Base-by-base conservation (phyloP, 2,888 invertebrate species). In the Anaspis maculata region DNA sequence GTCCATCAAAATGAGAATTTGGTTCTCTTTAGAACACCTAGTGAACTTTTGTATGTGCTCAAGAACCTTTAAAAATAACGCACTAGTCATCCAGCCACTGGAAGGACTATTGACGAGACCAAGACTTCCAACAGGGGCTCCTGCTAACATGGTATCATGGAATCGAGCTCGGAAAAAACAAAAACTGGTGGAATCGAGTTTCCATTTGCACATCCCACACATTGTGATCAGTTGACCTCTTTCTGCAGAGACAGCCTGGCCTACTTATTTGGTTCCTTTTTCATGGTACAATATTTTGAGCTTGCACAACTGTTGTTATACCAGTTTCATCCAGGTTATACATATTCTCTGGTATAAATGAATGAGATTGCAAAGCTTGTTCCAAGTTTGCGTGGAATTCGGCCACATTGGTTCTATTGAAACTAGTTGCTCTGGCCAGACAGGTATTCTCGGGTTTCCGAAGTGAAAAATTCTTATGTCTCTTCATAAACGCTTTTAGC, bases 361-460 rank as follows among this genome's bases (percentile, higher is more conserved):
- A 9, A 19, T 6, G 9, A 6, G 5, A 6, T 19, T 5, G 9
- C 5, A 19, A 19, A 5, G 19, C 19, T 19, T 9, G 19, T 19
- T 19, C 19, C 19, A 19, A 19, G 9, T 19, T 19, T 6, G 5
- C 19, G 19, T 19, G 9, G 9, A 19, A 19, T 19, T 19, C 9
- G 9, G 5, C 9, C 6, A 19, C 19, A 6, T 5, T 19, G 5
- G 19, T 19, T 6, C 6, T 5, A 19, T 19, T 19, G 9, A 19
- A 19, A 19, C 6, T 36, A 13, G 43, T 39, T 4, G 39, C 33
- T 9, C 46, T 15, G 6, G 34, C 30, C 12, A 47, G 15, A 16
- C 40, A 43, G 10, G 39, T 41, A 15, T 38, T 41, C 34, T 47
- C 45, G 3, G 38, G 41, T 34, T 42, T 42, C 19, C 41, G 24